Percentiles rank a stretch among this genome's conserved stretches.
phyloP scores from a whole-genome alignment of 2,113 vertebrate genomes.

The Terrapene triunguis region DNA sequence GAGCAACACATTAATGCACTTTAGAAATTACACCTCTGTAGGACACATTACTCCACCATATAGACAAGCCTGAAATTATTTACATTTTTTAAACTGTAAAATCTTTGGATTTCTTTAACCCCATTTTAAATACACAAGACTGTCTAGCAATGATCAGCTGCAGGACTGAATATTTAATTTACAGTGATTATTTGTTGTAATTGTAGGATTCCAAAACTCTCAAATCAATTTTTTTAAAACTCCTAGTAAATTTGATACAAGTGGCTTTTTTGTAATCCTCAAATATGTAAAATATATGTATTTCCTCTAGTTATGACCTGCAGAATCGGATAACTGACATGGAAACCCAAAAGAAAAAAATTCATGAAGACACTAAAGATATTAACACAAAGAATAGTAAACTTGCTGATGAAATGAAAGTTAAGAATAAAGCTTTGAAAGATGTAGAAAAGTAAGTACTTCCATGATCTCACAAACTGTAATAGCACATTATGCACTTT shows the following conservation, averaged over 20 bases:
- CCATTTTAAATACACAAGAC: background rate
- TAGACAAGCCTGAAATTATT: background rate
- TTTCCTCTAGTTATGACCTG: constrained; percentile 86
- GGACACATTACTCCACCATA: background rate
- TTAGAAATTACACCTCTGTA: background rate
- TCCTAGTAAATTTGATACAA: background rate
- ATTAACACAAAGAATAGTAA: constrained; percentile 87
- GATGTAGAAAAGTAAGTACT: constrained; percentile 90
- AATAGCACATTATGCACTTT: background rate
- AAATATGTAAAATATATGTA: background rate
- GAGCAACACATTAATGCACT: background rate
- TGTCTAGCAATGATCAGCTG: background rate
- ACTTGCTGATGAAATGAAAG: constrained; percentile 87
- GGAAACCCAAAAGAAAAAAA: constrained; percentile 89
- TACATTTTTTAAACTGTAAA: background rate
- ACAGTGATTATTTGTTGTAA: background rate
- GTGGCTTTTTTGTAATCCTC: background rate
- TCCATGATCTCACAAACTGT: constrained; percentile 8
- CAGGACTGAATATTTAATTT: background rate
- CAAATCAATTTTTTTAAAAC: background rate
- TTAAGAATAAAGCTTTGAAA: constrained; percentile 89
- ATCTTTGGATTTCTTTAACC: background rate
- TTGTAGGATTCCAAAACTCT: background rate
- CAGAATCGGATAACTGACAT: constrained; percentile 86
- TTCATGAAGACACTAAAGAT: constrained; percentile 89